Percentiles rank a stretch among this genome's conserved stretches.
These are phyloP conservation scores for Phortica variegata DNA, from an alignment of 1,140 invertebrate genomes.

Conservation along the genomic window DNA sequence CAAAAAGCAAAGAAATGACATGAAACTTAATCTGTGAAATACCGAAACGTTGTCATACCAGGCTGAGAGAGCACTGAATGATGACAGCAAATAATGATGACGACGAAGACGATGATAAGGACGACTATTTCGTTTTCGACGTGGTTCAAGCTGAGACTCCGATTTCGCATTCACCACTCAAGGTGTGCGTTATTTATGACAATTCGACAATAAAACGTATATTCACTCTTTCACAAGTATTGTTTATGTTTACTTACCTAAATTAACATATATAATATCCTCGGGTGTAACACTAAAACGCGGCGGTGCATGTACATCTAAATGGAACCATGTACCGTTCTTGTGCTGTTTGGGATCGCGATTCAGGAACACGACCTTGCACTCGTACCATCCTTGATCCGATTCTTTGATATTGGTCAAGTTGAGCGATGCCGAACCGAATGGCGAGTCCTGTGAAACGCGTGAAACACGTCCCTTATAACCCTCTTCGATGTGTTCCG, in stretches of 20 bases:
- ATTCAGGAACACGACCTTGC: conserved; percentile 94
- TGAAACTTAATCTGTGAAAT: conserved; percentile 33
- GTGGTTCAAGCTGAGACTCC: not conserved
- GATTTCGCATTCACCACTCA: not conserved
- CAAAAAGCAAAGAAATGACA: too few relatives aligned
- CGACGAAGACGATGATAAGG: too few relatives aligned
- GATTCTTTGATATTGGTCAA: conserved; percentile 87
- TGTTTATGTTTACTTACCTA: conserved; percentile 63
- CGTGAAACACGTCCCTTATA: conserved; percentile 88
- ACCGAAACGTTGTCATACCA: conserved; percentile 11
- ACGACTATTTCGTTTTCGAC: not conserved
- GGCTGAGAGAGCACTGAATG: conserved; percentile 21
- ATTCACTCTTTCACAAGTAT: too few relatives aligned
- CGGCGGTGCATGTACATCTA: conserved; percentile 93
- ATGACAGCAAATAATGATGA: conserved; percentile 24
- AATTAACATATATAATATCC: conserved; percentile 93
- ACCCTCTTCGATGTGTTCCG: conserved; percentile 87
- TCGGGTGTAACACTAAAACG: conserved; percentile 89
- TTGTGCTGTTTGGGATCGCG: conserved; percentile 84
- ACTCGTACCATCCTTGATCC: conserved; percentile 97
- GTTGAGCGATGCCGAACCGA: conserved; percentile 88
- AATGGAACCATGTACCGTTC: conserved; percentile 95
- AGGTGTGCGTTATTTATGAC: conserved; percentile 25
- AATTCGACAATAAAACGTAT: not conserved
- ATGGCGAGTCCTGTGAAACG: conserved; percentile 81